These are phyloP conservation scores for Zygaena filipendulae DNA, from an alignment of 2,888 invertebrate species.

Conservation along the genomic window DNA sequence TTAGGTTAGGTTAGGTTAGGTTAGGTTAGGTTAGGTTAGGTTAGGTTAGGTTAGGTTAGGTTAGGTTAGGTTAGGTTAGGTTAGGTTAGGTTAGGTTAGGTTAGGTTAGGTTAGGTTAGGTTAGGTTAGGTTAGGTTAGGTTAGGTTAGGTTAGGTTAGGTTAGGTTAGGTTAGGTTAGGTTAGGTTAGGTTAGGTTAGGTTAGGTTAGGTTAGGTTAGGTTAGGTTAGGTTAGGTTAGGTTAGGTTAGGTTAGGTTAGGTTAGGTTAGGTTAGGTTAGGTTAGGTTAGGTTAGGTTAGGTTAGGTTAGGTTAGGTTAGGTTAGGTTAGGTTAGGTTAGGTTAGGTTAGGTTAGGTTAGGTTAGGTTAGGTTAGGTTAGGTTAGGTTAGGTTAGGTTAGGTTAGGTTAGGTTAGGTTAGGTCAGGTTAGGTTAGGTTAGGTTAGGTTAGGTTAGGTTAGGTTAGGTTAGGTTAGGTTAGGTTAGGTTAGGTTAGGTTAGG, in stretches of 20 bases:
- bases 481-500: constrained; percentile 16
- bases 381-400: constrained; percentile 18
- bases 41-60: constrained; percentile 9
- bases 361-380: constrained; percentile 14
- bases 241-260: constrained; percentile 15
- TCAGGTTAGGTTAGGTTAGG: constrained; percentile 13
- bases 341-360: constrained; percentile 12
- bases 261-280: constrained; percentile 15
- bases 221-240: constrained; percentile 14
- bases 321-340: constrained; percentile 14
- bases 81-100: constrained; percentile 9
- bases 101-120: constrained; percentile 9
- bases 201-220: constrained; percentile 13
- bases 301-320: constrained; percentile 15
- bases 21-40: constrained; percentile 11
- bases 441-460: constrained; percentile 11
- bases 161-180: constrained; percentile 15
- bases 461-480: constrained; percentile 11
- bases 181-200: constrained; percentile 15
- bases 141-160: constrained; percentile 15
- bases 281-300: constrained; percentile 14
- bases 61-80: constrained; percentile 7
- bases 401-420: constrained; percentile 15
- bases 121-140: constrained; percentile 9
- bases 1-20: constrained; percentile 13